These are phyloP conservation scores for Cynoglossus semilaevis DNA, from an alignment of 2,113 vertebrate genomes.

Conservation along the genomic window DNA sequence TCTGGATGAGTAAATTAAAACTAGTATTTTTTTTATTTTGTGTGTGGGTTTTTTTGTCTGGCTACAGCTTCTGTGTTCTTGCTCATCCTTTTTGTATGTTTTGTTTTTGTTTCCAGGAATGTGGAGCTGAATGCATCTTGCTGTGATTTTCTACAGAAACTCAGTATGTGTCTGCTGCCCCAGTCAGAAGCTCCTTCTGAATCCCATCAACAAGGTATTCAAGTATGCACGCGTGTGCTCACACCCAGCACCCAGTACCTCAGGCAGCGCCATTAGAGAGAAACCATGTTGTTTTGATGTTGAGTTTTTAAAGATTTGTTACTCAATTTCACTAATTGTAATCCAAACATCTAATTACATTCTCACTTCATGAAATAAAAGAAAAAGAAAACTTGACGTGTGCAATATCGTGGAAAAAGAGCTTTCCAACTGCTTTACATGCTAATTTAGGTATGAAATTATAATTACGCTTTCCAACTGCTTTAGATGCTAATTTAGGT, in stretches of 20 bases:
- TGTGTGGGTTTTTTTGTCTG: not conserved
- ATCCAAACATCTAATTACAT: too few species aligned
- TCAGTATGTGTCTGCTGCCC: constrained; percentile 83
- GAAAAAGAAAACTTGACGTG: too few species aligned
- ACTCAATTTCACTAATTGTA: too few species aligned
- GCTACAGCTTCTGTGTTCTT: not conserved
- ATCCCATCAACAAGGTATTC: constrained; percentile 74
- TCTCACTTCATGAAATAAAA: too few species aligned
- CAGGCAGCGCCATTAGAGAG: constrained; percentile 4
- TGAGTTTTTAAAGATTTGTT: constrained; percentile 1
- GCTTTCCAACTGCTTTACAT: not conserved
- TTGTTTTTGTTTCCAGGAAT: constrained; percentile 72
- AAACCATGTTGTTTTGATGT: constrained; percentile 10
- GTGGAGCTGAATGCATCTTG: constrained; percentile 83
- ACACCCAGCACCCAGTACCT: constrained; percentile 4
- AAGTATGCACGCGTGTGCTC: constrained; percentile 8
- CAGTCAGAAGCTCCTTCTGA: constrained; percentile 59
- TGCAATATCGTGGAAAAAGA: too few species aligned
- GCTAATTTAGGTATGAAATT: too few species aligned
- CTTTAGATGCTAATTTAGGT: too few species aligned
- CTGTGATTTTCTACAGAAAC: constrained; percentile 83
- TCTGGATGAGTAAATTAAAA: too few species aligned
- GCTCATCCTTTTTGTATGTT: constrained; percentile 23
- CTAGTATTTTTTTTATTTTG: too few species aligned
- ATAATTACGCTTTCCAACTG: too few species aligned